phyloP scores from a whole-genome alignment of 2,113 vertebrate species.

The Cisticola juncidis region DNA sequence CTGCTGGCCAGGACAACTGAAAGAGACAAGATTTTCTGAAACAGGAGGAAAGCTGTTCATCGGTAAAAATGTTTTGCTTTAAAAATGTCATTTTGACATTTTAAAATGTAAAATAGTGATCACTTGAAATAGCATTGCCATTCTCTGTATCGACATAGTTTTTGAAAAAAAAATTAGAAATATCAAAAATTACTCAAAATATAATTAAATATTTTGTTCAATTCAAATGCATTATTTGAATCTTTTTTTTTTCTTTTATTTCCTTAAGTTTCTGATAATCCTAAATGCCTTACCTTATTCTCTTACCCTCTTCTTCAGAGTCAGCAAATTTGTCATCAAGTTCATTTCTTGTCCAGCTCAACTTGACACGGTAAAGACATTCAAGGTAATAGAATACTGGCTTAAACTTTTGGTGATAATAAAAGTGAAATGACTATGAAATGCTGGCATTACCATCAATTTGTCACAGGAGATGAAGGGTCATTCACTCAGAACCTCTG shows the following conservation, averaged over 20 bases:
- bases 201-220: neutral
- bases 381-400: neutral
- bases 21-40: neutral
- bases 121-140: neutral
- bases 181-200: neutral
- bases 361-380: neutral
- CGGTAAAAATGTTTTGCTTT: neutral
- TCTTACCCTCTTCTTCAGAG: neutral
- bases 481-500: conserved; percentile 4
- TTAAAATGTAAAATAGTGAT: neutral
- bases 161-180: neutral
- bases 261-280: neutral
- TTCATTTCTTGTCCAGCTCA: neutral
- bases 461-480: conserved; percentile 30
- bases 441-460: conserved; percentile 26
- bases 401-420: conserved; percentile 23
- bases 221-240: neutral
- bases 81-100: neutral
- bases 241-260: neutral
- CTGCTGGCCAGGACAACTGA: neutral
- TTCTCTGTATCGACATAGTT: neutral
- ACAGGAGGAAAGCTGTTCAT: neutral
- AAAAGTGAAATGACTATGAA: conserved; percentile 35
- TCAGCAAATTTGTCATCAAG: neutral
- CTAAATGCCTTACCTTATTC: neutral